Evolutionary conservation across 2,888 invertebrate species (phyloP).

Genomic region (Macrosoma leucophasiata): DNA sequence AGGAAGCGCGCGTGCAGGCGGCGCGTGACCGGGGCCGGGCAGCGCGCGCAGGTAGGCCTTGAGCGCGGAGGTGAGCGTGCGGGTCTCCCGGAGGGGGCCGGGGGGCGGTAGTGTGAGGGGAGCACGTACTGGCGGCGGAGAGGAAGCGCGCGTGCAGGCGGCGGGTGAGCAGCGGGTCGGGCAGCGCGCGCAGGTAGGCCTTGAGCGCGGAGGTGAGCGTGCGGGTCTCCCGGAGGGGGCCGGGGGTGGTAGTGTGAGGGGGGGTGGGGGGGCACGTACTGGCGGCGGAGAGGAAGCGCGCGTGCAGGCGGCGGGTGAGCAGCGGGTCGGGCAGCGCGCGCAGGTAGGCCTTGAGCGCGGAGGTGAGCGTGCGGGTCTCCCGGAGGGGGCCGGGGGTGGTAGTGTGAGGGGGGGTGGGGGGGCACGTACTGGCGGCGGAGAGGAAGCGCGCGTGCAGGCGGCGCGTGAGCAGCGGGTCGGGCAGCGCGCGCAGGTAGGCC

Average conservation of each 20-base stretch:
- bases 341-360: slow-evolving; percentile 96
- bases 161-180: slow-evolving; percentile 97
- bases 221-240: slow-evolving; percentile 98
- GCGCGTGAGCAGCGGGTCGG: slow-evolving; percentile 97
- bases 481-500: slow-evolving; percentile 93
- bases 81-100: slow-evolving; percentile 96
- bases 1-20: slow-evolving; percentile 78
- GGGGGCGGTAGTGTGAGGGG: slow-evolving; percentile 76
- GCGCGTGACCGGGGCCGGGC: slow-evolving; percentile 24
- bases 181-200: slow-evolving; percentile 93
- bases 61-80: slow-evolving; percentile 98
- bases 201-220: slow-evolving; percentile 98
- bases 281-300: slow-evolving; percentile 93
- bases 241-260: slow-evolving; percentile 1
- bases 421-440: slow-evolving; percentile 87
- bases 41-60: slow-evolving; percentile 88
- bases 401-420: too few relatives aligned
- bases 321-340: slow-evolving; percentile 96
- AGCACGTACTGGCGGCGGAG: slow-evolving; percentile 87
- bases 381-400: too few relatives aligned
- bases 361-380: slow-evolving; percentile 98
- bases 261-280: slow-evolving; percentile 78
- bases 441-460: slow-evolving; percentile 93
- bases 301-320: slow-evolving; percentile 94
- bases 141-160: slow-evolving; percentile 93